Evolutionary conservation across 2,113 vertebrate species (phyloP), one percentile per base, ranked within the genome.

Genomic region (Helogale parvula): DNA sequence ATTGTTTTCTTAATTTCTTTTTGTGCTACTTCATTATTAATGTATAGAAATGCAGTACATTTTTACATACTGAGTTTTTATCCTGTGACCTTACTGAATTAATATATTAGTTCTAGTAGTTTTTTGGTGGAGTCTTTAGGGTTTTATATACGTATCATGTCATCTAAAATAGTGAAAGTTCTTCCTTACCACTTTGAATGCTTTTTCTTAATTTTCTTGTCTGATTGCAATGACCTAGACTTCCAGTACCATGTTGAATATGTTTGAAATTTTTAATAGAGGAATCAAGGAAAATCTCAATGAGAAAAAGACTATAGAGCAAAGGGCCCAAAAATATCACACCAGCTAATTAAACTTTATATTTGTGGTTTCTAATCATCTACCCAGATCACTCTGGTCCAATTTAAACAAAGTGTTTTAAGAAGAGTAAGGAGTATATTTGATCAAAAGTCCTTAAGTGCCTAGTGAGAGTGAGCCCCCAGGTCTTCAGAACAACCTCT

Each of bases 401-500:
- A 90, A 77, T 60, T 86, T 71, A 7, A 95, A 87, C 19, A 47
- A 33, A 0, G 50, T 41, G 7, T 65, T 90, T 93, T 72, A n/a
- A 45, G 82, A 76, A 96, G 16, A 84, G 7, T 54, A 0, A 25
- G 19, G 7, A 29, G 5, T 69, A 2, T 83, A 50, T 94, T 47
- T 31, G 10, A 90, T n/a, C 17, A 60, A 8, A 82, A 33, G 14
- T 38, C 57, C 54, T 88, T 41, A 76, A 7, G 4, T 98, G 97
- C 98, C 99, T 90, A 98, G 96, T 90, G 99, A 99, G 95, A 98
- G 97, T 86, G 98, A 98, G 17, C 41, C 98, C 8, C 90, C 98
- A 3, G 97, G 90, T 74, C 95, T 99, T 99, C 96, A 99, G 98
- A 98, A 98, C 97, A 92, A 99, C 94, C 98, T 99, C 80, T 98